These are phyloP conservation scores for Diplolepis rosae DNA, from an alignment of 2,888 invertebrate genomes.

Conservation along the genomic window DNA sequence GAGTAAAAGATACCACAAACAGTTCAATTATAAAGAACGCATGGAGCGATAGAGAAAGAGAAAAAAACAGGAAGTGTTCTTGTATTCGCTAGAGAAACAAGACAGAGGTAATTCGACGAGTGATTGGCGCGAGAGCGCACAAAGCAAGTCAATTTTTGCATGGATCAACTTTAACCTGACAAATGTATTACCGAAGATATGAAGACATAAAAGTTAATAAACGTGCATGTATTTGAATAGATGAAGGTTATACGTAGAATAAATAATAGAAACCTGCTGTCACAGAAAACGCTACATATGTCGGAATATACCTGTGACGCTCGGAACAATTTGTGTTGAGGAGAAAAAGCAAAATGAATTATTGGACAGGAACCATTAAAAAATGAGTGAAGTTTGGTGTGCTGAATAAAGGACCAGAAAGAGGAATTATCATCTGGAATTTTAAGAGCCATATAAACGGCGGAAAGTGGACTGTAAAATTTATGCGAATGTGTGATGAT, in stretches of 20 bases:
- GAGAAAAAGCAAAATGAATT: slow-evolving; percentile 60
- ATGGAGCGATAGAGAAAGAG: slow-evolving; percentile 35
- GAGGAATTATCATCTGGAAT: slow-evolving; percentile 54
- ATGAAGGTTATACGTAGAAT: slow-evolving; percentile 6
- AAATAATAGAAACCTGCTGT: slow-evolving; percentile 47
- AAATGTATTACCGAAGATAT: slow-evolving; percentile 10
- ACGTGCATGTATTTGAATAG: background rate
- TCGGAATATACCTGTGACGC: slow-evolving; percentile 36
- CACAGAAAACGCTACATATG: slow-evolving; percentile 35
- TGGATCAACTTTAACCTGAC: slow-evolving; percentile 33
- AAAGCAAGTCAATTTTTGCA: slow-evolving; percentile 33
- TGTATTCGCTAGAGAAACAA: slow-evolving; percentile 33
- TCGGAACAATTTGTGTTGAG: slow-evolving; percentile 36
- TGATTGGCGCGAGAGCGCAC: slow-evolving; percentile 32
- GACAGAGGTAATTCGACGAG: slow-evolving; percentile 34
- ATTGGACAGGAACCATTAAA: slow-evolving; percentile 60
- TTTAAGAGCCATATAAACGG: slow-evolving; percentile 53
- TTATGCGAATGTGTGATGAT: slow-evolving; percentile 18
- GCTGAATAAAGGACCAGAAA: background rate
- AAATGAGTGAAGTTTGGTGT: slow-evolving; percentile 55
- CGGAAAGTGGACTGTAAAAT: slow-evolving; percentile 19
- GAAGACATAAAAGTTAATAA: slow-evolving; percentile 29
- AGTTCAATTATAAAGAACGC: slow-evolving; percentile 37
- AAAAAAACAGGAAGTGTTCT: slow-evolving; percentile 29
- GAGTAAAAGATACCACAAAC: background rate